These are phyloP conservation scores for Agraylea sexmaculata DNA, from an alignment of 1,140 invertebrate genomes.

Conservation along the genomic window DNA sequence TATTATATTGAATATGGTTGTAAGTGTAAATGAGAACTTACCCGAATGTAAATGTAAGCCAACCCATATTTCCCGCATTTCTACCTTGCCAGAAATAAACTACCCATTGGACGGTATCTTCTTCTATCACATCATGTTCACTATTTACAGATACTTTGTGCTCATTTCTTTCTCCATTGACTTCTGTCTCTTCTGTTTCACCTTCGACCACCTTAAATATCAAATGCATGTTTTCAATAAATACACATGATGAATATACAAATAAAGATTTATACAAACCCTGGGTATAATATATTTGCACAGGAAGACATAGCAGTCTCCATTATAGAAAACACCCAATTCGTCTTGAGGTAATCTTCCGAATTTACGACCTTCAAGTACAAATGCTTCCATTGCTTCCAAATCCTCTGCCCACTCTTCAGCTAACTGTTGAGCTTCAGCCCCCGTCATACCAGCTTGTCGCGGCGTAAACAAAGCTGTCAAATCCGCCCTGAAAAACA, in stretches of 20 bases:
- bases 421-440: conserved; percentile 83
- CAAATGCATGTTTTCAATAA: background rate
- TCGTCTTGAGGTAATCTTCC: conserved; percentile 91
- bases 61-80: conserved; percentile 97
- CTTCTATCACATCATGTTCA: conserved; percentile 31
- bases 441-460: conserved; percentile 72
- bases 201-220: too few species aligned
- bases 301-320: conserved; percentile 96
- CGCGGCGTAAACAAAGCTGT: conserved; percentile 92
- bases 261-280: conserved; percentile 19
- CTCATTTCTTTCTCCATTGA: conserved; percentile 21
- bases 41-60: conserved; percentile 97
- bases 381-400: conserved; percentile 94
- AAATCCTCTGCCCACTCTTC: conserved; percentile 94
- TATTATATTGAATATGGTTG: too few species aligned
- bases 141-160: conserved; percentile 8
- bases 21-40: conserved; percentile 26
- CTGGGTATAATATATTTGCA: conserved; percentile 87
- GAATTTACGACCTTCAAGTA: conserved; percentile 96
- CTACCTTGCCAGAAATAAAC: conserved; percentile 99
- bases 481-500: conserved; percentile 60
- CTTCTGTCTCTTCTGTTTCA: conserved; percentile 25
- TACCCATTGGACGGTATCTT: conserved; percentile 90
- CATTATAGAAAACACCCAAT: conserved; percentile 84
- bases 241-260: background rate